These are phyloP conservation scores for Varanus salvator DNA, from an alignment of 2,113 vertebrate genomes.

Conservation along the genomic window DNA sequence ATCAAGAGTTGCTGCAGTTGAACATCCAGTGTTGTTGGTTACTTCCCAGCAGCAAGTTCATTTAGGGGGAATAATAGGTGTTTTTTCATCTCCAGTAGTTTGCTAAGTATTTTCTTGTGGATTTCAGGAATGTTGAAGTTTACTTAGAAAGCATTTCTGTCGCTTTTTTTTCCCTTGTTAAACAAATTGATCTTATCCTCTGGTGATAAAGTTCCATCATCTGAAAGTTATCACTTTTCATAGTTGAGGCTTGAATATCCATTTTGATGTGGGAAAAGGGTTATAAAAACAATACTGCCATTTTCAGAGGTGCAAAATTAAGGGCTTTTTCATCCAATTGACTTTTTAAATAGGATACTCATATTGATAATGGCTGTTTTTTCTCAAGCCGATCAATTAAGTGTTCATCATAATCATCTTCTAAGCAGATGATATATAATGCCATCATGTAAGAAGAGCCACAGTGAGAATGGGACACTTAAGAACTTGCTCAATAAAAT, in stretches of 20 bases:
- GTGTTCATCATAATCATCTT: background rate
- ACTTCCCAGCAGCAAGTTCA: conserved; percentile 12
- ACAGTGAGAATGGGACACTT: background rate
- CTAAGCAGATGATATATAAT: conserved; percentile 2
- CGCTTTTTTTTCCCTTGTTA: conserved; percentile 2
- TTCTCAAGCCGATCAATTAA: conserved; percentile 28
- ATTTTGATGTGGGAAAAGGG: conserved; percentile 11
- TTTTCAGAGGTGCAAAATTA: conserved; percentile 23
- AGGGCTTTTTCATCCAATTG: conserved; percentile 26
- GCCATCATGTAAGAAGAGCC: background rate
- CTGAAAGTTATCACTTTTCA: background rate
- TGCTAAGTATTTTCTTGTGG: conserved; percentile 30
- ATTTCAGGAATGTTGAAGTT: background rate
- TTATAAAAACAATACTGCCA: background rate
- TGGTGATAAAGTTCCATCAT: background rate
- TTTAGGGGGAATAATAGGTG: background rate
- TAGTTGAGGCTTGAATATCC: conserved; percentile 25
- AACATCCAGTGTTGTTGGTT: background rate
- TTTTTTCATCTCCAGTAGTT: background rate
- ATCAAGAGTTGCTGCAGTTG: background rate
- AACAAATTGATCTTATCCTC: background rate
- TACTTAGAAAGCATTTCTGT: background rate
- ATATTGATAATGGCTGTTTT: conserved; percentile 8
- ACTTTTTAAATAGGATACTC: background rate
- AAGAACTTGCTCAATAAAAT: conserved; percentile 54